Base-by-base conservation (phyloP, 2,797 vertebrate genomes). In the Rhinoraja longicauda region DNA sequence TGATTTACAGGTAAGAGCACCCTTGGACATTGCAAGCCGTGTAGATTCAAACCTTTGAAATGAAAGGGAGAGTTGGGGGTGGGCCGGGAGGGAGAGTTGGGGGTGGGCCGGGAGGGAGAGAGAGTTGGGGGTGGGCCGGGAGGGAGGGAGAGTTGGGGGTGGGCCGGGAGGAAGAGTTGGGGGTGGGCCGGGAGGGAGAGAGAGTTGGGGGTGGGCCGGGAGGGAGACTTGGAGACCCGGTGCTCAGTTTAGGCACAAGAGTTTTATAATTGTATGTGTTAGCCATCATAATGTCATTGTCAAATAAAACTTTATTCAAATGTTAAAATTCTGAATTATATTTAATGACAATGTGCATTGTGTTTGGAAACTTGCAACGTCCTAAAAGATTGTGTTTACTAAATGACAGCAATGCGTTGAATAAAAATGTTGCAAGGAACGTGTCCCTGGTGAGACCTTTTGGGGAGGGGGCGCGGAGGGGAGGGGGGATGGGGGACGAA, bases 291-390 rank as follows among this genome's bases (percentile, higher is more conserved):
- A 67, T 88, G 84, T 67, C 84, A 88, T 62, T 21, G 84, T 67
- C 84, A 88, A 88, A 88, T 64, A 64, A 88, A 88, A 88, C 15
- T 88, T 88, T 88, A 88, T 88, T 88, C 84, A 67, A 88, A 88
- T 88, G 84, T 88, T 88, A 36, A 84, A 88, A 88, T 88, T 88
- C 84, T 67, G 84, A 36, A 88, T 88, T 88, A 88, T 88, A 88
- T 88, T 88, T 88, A 88, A 88, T 88, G 84, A 88, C 62, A n/a
- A 53, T 62, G 59, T 64, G 59, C 62, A 67, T 88, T 88, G 84
- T 88, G 59, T 88, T 67, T 88, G n/a, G 67, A 88, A 84, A n/a
- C 59, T 88, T 88, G 62, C 59, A 64, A 64, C 82, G n/a, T 32
- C 57, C 82, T 62, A 59, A 88, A 53, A 88, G n/a, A 64, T n/a